These are phyloP conservation scores for Pluvianellus socialis DNA, from an alignment of 2,113 vertebrate species.

Conservation along the genomic window DNA sequence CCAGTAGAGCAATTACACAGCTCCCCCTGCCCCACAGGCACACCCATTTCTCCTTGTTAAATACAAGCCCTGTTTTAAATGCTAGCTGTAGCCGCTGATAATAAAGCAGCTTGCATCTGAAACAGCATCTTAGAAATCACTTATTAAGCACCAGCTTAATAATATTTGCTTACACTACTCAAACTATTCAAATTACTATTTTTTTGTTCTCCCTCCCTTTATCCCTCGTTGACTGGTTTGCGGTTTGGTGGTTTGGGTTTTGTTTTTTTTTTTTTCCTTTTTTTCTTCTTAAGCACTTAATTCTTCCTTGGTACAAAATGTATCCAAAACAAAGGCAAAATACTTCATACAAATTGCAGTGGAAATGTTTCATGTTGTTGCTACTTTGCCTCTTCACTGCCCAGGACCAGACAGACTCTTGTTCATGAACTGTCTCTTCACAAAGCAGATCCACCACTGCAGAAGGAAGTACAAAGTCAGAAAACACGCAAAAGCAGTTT, in stretches of 20 bases:
- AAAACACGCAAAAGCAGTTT: not conserved
- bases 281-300: conserved; percentile 13
- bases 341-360: conserved; percentile 31
- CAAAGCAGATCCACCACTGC: conserved; percentile 99
- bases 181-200: not conserved
- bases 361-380: not conserved
- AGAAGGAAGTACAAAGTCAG: conserved; percentile 11
- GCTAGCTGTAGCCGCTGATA: not conserved
- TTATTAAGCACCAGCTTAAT: conserved; percentile 77
- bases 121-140: conserved; percentile 54
- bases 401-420: conserved; percentile 97
- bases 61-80: conserved; percentile 35
- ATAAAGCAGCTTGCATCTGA: conserved; percentile 26
- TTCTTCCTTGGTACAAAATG: conserved; percentile 65
- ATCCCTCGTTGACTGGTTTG: not conserved
- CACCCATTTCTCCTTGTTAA: not conserved
- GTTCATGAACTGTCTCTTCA: conserved; percentile 99
- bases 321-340: conserved; percentile 64
- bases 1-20: conserved; percentile 54
- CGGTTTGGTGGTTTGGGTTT: not conserved
- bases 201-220: not conserved
- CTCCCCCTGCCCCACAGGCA: conserved; percentile 28
- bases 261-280: not conserved
- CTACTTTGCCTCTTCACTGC: conserved; percentile 75
- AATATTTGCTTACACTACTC: conserved; percentile 8